Conservation (phyloP, 2,113 vertebrate genomes). For the Carassius gibelio region DNA sequence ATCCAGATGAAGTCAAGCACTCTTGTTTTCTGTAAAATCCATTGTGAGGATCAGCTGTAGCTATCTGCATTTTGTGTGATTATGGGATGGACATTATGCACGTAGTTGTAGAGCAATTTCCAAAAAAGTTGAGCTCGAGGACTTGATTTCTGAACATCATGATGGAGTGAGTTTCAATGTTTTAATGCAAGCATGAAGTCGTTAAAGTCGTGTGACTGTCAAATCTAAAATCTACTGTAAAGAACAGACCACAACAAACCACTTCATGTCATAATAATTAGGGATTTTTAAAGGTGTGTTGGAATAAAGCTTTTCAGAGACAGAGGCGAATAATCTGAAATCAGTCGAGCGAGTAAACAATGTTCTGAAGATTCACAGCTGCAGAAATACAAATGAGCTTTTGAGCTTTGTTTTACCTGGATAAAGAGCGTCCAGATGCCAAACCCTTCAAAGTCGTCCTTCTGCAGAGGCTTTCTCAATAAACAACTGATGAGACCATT, state of each 20-base stretch:
- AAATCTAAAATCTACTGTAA: conserved; percentile 56
- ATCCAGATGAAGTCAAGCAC: background rate
- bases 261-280: conserved; percentile 52
- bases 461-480: background rate
- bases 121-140: background rate
- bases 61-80: background rate
- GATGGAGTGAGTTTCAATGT: background rate
- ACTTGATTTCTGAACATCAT: background rate
- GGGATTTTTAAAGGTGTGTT: conserved; percentile 56
- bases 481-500: background rate
- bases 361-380: conserved; percentile 49
- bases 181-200: background rate
- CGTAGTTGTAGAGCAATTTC: background rate
- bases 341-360: conserved; percentile 63
- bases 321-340: conserved; percentile 49
- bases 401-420: conserved; percentile 71
- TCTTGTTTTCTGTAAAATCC: background rate
- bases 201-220: background rate
- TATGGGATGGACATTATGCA: background rate
- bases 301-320: conserved; percentile 70
- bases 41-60: background rate
- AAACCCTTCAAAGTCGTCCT: background rate
- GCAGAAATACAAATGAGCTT: conserved; percentile 63
- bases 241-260: conserved; percentile 36
- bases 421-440: conserved; percentile 44